phyloP scores from a whole-genome alignment of 2,797 vertebrate genomes.

The Lutjanus argentimaculatus region DNA sequence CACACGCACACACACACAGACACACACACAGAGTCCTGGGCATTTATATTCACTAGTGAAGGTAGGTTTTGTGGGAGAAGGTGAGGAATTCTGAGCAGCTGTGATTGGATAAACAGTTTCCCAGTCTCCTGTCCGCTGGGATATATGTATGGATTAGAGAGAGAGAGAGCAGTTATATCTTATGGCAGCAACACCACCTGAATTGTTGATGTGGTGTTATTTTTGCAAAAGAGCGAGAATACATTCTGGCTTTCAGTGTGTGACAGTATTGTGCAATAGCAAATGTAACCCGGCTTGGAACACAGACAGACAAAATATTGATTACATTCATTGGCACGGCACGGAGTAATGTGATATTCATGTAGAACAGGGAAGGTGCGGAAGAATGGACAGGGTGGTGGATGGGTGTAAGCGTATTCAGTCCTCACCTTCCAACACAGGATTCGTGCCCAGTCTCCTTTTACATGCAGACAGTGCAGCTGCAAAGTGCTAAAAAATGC shows the following conservation, averaged over 20 bases:
- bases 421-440: neutral
- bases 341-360: neutral
- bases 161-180: neutral
- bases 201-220: conserved; percentile 40
- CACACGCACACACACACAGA: conserved; percentile 23
- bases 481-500: neutral
- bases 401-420: neutral
- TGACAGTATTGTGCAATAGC: neutral
- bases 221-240: conserved; percentile 2
- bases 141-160: conserved; percentile 45
- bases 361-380: neutral
- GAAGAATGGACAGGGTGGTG: too few relatives aligned
- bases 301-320: neutral
- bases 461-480: neutral
- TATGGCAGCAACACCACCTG: conserved; percentile 30
- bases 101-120: conserved; percentile 60
- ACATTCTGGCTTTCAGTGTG: neutral
- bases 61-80: conserved; percentile 53
- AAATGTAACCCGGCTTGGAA: neutral
- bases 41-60: conserved; percentile 59
- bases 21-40: conserved; percentile 16
- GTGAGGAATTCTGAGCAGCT: conserved; percentile 61
- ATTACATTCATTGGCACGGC: neutral
- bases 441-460: neutral
- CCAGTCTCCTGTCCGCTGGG: conserved; percentile 44